Percentiles rank a stretch among this genome's conserved stretches.
These are phyloP conservation scores for Drosophila birchii DNA, from an alignment of 2,888 invertebrate genomes.

Conservation along the genomic window DNA sequence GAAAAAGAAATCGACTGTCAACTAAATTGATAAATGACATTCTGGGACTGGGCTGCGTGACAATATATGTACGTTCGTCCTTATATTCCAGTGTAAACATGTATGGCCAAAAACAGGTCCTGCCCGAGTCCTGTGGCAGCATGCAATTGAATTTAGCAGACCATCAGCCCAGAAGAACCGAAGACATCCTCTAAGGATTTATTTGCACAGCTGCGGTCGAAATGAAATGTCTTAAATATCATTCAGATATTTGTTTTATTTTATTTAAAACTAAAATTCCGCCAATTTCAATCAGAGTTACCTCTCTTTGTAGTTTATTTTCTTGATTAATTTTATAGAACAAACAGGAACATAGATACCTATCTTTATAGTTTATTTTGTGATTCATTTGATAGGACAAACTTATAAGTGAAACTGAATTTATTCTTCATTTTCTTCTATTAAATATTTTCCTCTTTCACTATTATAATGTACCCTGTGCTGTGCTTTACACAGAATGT, in stretches of 20 bases:
- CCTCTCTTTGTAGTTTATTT: too few species aligned
- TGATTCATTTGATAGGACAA: too few species aligned
- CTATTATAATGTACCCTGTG: neutral
- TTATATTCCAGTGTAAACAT: slow-evolving; percentile 35
- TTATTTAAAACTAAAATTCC: too few species aligned
- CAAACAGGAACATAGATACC: too few species aligned
- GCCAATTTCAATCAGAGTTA: too few species aligned
- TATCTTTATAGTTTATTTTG: too few species aligned
- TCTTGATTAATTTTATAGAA: too few species aligned
- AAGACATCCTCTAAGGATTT: slow-evolving; percentile 38
- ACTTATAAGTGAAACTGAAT: too few species aligned
- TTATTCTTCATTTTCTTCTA: too few species aligned
- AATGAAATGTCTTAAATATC: neutral
- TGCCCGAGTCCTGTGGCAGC: slow-evolving; percentile 45
- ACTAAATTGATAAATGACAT: slow-evolving; percentile 81
- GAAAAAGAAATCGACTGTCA: slow-evolving; percentile 83
- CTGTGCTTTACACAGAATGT: slow-evolving; percentile 10
- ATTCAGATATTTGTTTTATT: neutral
- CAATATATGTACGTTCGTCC: slow-evolving; percentile 45
- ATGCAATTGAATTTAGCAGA: slow-evolving; percentile 63
- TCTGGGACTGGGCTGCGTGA: slow-evolving; percentile 60
- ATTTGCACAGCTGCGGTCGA: slow-evolving; percentile 10
- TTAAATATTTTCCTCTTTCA: too few species aligned
- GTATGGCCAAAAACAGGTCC: slow-evolving; percentile 7
- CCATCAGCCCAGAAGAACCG: slow-evolving; percentile 39